These are phyloP conservation scores for Sylvilagus floridanus DNA, from an alignment of 2,797 vertebrate species.

Conservation along the genomic window DNA sequence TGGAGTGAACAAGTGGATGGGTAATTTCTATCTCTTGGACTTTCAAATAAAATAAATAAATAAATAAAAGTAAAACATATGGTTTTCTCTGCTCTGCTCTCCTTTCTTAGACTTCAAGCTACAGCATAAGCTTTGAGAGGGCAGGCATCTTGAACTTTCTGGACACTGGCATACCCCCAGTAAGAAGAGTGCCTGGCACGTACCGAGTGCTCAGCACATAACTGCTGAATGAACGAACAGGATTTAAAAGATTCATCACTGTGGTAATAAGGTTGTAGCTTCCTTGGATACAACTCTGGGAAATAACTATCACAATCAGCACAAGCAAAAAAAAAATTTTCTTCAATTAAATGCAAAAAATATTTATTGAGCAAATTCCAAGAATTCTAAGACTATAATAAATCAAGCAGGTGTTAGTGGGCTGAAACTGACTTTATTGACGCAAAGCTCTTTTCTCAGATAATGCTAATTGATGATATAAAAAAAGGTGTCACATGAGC, in stretches of 20 bases:
- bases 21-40: too few relatives aligned
- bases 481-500: constrained; percentile 52
- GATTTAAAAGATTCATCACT: background rate
- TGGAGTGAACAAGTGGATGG: too few relatives aligned
- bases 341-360: constrained; percentile 65
- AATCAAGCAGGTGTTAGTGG: constrained; percentile 71
- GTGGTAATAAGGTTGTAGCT: background rate
- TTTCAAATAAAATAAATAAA: too few relatives aligned
- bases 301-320: constrained; percentile 6
- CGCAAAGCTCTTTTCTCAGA: constrained; percentile 47
- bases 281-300: background rate
- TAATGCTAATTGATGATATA: constrained; percentile 65
- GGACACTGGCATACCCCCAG: background rate
- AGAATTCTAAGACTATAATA: constrained; percentile 65
- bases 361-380: constrained; percentile 74
- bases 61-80: too few relatives aligned
- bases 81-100: background rate
- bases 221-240: background rate
- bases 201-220: background rate
- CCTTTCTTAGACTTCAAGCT: constrained; percentile 27
- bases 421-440: constrained; percentile 59
- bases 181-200: background rate
- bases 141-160: background rate
- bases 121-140: background rate
- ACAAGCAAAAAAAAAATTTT: constrained; percentile 39